These are phyloP conservation scores for Mimumesa dahlbomi DNA, from an alignment of 2,888 invertebrate species.

Conservation along the genomic window DNA sequence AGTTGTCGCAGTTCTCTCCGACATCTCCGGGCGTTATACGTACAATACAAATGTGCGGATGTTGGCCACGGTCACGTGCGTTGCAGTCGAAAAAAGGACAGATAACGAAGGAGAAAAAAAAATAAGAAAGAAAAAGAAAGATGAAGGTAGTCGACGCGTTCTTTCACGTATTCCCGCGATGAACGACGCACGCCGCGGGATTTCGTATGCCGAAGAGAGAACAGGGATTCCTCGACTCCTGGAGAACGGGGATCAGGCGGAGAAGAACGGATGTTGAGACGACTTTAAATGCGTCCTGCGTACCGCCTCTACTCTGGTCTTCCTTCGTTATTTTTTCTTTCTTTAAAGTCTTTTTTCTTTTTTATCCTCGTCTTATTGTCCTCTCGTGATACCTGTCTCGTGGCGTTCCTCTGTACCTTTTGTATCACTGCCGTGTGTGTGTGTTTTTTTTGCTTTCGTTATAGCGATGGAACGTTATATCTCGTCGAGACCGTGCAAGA, in stretches of 20 bases:
- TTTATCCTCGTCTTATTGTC: slow-evolving; percentile 19
- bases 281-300: slow-evolving; percentile 70
- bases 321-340: too few relatives aligned
- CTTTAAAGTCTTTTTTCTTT: slow-evolving; percentile 19
- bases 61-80: slow-evolving; percentile 32
- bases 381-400: background rate
- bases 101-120: slow-evolving; percentile 22
- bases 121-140: background rate
- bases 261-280: slow-evolving; percentile 64
- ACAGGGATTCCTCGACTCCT: slow-evolving; percentile 35
- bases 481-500: slow-evolving; percentile 15
- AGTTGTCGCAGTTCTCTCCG: background rate
- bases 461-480: slow-evolving; percentile 18
- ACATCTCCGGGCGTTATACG: background rate
- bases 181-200: slow-evolving; percentile 51
- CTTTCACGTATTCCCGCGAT: slow-evolving; percentile 51
- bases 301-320: slow-evolving; percentile 47
- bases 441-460: slow-evolving; percentile 17
- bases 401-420: slow-evolving; percentile 11
- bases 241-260: slow-evolving; percentile 16
- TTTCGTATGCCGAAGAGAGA: slow-evolving; percentile 70
- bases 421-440: background rate
- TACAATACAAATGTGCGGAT: slow-evolving; percentile 17
- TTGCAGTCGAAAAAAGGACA: slow-evolving; percentile 16
- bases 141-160: slow-evolving; percentile 13